Evolutionary conservation across 2,888 invertebrate genomes (phyloP).

Genomic region (Drepana falcataria): DNA sequence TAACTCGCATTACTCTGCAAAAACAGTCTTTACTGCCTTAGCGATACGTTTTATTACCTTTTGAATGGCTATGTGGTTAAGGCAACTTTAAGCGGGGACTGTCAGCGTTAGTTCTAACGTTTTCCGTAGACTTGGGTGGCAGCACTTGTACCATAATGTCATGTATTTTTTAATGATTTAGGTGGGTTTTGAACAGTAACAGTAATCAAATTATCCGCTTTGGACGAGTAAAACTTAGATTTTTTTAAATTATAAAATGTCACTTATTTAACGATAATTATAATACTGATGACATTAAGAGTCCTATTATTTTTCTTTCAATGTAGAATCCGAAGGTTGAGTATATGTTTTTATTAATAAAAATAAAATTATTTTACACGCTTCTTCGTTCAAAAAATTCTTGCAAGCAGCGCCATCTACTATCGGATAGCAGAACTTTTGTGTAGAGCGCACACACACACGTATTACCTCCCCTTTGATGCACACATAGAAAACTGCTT

Average conservation of each 20-base stretch:
- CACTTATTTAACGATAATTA: too few species aligned
- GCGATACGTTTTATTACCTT: constrained; percentile 48
- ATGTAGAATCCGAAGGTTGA: too few species aligned
- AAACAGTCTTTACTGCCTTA: constrained; percentile 39
- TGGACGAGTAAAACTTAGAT: too few species aligned
- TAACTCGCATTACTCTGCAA: constrained; percentile 24
- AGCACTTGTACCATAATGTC: constrained; percentile 35
- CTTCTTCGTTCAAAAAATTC: background rate
- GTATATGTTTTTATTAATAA: too few species aligned
- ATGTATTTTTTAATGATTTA: too few species aligned
- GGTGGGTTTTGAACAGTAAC: too few species aligned
- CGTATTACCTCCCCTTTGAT: constrained; percentile 18
- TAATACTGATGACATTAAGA: too few species aligned
- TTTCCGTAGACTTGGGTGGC: constrained; percentile 37
- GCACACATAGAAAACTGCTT: constrained; percentile 12
- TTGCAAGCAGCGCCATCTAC: constrained; percentile 55
- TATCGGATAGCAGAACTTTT: constrained; percentile 58
- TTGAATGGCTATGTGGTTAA: constrained; percentile 31
- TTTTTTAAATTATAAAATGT: too few species aligned
- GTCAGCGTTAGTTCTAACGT: constrained; percentile 42
- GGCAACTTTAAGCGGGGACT: constrained; percentile 22
- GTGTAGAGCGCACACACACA: constrained; percentile 18
- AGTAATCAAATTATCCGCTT: too few species aligned
- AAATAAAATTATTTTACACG: too few species aligned
- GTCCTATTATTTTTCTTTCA: too few species aligned